phyloP scores from a whole-genome alignment of 2,113 vertebrate genomes.

The Callaeas wilsoni region DNA sequence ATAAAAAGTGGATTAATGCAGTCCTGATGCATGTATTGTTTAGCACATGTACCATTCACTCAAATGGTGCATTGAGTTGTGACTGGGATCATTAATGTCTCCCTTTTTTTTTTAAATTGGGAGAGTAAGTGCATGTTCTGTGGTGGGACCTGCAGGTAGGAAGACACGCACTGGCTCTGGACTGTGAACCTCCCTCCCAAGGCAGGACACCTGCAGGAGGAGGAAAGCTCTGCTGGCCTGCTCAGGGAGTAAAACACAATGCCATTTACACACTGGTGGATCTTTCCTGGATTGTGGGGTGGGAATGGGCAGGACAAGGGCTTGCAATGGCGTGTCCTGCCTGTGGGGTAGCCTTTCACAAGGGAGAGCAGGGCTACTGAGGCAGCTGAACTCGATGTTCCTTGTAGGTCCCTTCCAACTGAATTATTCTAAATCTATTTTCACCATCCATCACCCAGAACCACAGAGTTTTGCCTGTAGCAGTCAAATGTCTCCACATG shows the following conservation, averaged over 20 bases:
- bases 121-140: background rate
- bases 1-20: constrained; percentile 2
- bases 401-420: background rate
- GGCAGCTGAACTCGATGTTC: background rate
- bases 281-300: background rate
- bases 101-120: background rate
- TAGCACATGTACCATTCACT: background rate
- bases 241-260: background rate
- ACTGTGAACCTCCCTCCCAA: background rate
- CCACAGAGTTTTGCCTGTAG: background rate
- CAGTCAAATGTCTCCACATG: background rate
- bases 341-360: background rate
- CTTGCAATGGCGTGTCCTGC: background rate
- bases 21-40: background rate
- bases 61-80: background rate
- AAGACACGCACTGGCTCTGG: fast-evolving
- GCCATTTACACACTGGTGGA: background rate
- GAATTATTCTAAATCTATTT: background rate
- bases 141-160: background rate
- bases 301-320: background rate
- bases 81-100: background rate
- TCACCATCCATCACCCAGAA: background rate
- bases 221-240: background rate
- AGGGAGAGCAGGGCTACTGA: background rate
- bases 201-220: background rate